These are phyloP conservation scores for Eueremaeus valkanovi DNA, from an alignment of 2,888 invertebrate species.

Conservation along the genomic window DNA sequence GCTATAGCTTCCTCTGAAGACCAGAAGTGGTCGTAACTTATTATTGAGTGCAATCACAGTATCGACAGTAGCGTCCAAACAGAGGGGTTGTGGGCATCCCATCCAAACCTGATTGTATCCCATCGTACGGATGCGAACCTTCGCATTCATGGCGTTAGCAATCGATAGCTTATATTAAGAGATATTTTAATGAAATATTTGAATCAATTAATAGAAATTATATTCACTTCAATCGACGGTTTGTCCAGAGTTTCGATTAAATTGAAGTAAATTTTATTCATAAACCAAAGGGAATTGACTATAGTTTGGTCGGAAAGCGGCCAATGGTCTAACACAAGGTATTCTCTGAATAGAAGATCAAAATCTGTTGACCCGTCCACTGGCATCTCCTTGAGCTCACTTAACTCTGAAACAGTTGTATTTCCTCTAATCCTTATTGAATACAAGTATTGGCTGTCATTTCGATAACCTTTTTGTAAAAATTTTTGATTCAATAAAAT, in stretches of 20 bases:
- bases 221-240: not conserved
- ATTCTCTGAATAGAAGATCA: not conserved
- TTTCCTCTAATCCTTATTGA: not conserved
- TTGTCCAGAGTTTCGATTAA: not conserved
- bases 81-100: conserved; percentile 8
- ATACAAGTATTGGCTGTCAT: not conserved
- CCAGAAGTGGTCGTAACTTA: not conserved
- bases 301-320: not conserved
- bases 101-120: not conserved
- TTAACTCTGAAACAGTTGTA: not conserved
- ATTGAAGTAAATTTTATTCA: not conserved
- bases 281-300: not conserved
- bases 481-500: not conserved
- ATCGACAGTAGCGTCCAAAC: not conserved
- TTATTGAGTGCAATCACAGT: not conserved
- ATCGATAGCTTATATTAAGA: not conserved
- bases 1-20: not conserved
- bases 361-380: not conserved
- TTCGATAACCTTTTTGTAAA: not conserved
- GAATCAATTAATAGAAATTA: not conserved
- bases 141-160: not conserved
- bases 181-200: not conserved
- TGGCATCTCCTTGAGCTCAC: not conserved
- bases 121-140: not conserved
- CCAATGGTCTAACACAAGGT: not conserved